Base-by-base conservation (phyloP, 1,140 invertebrate species). In the Adelges cooleyi region DNA sequence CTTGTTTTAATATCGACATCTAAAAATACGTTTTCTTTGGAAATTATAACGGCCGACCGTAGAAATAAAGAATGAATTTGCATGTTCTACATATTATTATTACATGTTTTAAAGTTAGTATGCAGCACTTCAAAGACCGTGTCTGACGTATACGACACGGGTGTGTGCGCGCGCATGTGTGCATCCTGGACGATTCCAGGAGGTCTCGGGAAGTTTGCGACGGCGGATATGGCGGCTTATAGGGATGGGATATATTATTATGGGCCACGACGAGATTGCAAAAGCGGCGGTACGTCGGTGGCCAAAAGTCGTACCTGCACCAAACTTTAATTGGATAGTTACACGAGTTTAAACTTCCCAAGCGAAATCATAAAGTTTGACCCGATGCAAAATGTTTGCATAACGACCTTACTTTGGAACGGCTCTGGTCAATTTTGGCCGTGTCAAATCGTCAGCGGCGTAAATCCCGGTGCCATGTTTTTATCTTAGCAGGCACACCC, bases 271-370 rank as follows among this genome's bases (percentile, higher is more conserved):
- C n/a, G n/a, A n/a, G n/a, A n/a, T n/a, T n/a, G n/a, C n/a, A n/a
- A n/a, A n/a, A 11, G 20, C 25, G 13, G 23, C 4, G 3, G 6
- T 17, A 23, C 18, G 40, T 15, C 18, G n/a, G 22, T 4, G n/a
- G 9, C 10, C 17, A 42, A 59, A 56, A 59, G 40, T 46, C 54
- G n/a, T 59, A 44, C n/a, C n/a, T n/a, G n/a, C 27, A 27, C 38
- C n/a, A 59, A 59, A 59, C 54, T 59, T 59, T 59, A 59, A 59
- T 59, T 46, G 40, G 23, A 46, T 44, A 38, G 54, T 42, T 59
- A 59, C 17, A 59, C 40, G 42, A 27, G 27, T 59, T 59, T 44
- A 59, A 59, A 59, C 54, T 44, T 59, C 44, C 18, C 5, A 42
- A 38, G 17, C 2, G 23, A 4, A 27, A 42, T 25, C 22, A 42